A percentile compares a stretch with the other conserved stretches of the same genome.
These are phyloP conservation scores for Gallinago solitaria DNA, from an alignment of 2,797 vertebrate genomes.

Conservation along the genomic window DNA sequence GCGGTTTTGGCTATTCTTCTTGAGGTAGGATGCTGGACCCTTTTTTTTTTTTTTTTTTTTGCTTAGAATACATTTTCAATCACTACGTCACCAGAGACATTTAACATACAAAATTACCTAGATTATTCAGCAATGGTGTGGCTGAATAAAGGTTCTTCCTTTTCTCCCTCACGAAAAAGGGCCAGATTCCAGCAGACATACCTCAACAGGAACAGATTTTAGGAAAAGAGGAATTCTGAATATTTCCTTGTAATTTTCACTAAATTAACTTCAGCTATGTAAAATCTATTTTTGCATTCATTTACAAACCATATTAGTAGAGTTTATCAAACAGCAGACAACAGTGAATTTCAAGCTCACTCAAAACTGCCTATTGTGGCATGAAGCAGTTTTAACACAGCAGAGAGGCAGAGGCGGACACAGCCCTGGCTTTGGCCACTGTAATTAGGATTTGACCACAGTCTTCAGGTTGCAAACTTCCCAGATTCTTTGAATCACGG, in stretches of 20 bases:
- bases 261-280: background rate
- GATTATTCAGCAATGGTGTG: background rate
- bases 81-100: background rate
- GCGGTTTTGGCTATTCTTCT: constrained; percentile 92
- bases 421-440: background rate
- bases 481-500: constrained; percentile 2
- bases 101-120: background rate
- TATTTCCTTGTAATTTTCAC: background rate
- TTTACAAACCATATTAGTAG: background rate
- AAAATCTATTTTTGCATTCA: background rate
- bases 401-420: background rate
- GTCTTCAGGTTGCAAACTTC: background rate
- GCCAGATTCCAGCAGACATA: background rate
- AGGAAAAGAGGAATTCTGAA: background rate
- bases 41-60: background rate
- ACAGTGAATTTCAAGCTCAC: background rate
- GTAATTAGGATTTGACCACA: background rate
- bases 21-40: constrained; percentile 82
- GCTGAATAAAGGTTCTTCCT: background rate
- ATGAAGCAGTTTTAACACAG: background rate
- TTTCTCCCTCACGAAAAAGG: background rate
- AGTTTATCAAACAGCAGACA: background rate
- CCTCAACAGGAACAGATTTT: background rate
- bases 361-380: background rate
- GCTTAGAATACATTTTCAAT: background rate